Base-by-base conservation (phyloP, 2,888 invertebrate genomes). In the Escarpia spicata region DNA sequence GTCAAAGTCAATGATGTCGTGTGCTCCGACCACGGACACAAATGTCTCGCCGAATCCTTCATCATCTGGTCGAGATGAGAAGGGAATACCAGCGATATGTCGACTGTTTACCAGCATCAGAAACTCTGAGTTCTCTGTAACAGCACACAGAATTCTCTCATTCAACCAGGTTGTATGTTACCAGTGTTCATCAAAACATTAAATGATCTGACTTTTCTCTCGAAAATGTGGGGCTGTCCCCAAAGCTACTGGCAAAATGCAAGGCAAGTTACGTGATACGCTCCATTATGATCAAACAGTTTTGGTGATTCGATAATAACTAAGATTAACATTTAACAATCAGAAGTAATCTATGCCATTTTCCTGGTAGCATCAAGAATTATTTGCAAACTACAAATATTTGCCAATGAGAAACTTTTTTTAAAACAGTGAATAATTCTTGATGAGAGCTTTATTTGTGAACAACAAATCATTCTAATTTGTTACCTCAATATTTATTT, bases 51-150 rank as follows among this genome's bases (percentile, higher is more conserved):
- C 58, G 31, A 93, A n/a, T 8, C 91, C 75, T 60, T 91, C 92
- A 3, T 44, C 52, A 0, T 91, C 91, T 43, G 93, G 92, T n/a
- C 92, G 93, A 44, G 94, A 93, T 43, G 94, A 94, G 2, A 96
- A 93, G 44, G 94, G 94, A 43, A 95, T 92, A 19, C 95, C 95
- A 4, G 94, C 94, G 12, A 96, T 94, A 93, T 93, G 93, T 10
- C 92, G 92, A 12, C 93, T 75, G n/a, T 93, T 93, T 92, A 95
- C 94, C 93, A 95, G 95, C 98, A 99, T 98, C 92, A 99, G 96
- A 96, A 98, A 99, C 0, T 99, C 97, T 8, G 97, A 98, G 95
- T 99, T 98, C 96, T 98, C 99, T 96, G 75, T n/a, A 52, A 44
- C 26, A 43, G 15, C 91, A 37, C n/a, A 45, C 91, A 43, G 15